Evolutionary conservation across 2,888 invertebrate genomes (phyloP).

Genomic region (Drosophila paramelanica): DNA sequence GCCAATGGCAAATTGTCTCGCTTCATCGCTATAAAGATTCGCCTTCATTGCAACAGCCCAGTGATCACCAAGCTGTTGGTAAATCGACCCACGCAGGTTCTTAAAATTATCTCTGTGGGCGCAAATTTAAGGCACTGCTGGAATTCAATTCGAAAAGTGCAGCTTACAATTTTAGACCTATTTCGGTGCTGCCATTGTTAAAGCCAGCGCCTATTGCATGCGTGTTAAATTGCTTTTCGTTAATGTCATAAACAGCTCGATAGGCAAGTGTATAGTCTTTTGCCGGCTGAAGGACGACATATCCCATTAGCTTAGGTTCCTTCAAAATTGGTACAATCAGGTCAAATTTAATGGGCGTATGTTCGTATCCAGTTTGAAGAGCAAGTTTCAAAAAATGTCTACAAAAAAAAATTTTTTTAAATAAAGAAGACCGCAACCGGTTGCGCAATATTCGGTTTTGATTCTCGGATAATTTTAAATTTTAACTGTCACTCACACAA

Average conservation of each 20-base stretch:
- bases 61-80: constrained; percentile 39
- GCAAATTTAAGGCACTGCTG: neutral
- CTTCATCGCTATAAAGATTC: constrained; percentile 25
- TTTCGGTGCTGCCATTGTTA: constrained; percentile 35
- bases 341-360: constrained; percentile 36
- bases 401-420: neutral
- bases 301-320: constrained; percentile 42
- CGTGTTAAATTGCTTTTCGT: constrained; percentile 37
- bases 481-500: too few relatives aligned
- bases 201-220: constrained; percentile 48
- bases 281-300: constrained; percentile 28
- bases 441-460: too few relatives aligned
- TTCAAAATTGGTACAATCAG: constrained; percentile 46
- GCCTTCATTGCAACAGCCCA: constrained; percentile 53
- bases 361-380: constrained; percentile 41
- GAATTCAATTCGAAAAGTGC: too few relatives aligned
- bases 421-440: neutral
- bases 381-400: constrained; percentile 6
- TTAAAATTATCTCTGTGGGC: constrained; percentile 46
- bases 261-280: constrained; percentile 37
- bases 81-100: constrained; percentile 54
- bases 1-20: constrained; percentile 37
- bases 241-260: constrained; percentile 48
- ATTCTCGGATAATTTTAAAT: too few relatives aligned
- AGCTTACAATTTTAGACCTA: constrained; percentile 51